phyloP scores from a whole-genome alignment of 2,888 invertebrate genomes.

The Drosophila anceps region DNA sequence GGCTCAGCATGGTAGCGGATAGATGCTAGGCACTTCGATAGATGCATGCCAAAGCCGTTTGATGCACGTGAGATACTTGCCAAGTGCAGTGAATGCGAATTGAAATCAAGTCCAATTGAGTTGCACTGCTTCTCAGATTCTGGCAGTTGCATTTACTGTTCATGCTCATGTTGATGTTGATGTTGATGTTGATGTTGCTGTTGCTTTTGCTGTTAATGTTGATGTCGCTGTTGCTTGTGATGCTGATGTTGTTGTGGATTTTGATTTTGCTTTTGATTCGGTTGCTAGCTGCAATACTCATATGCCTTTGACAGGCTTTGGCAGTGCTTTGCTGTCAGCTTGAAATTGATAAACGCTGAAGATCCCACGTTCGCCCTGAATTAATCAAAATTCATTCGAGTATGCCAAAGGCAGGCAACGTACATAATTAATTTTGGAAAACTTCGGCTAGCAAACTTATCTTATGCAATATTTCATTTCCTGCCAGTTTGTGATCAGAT shows the following conservation, averaged over 20 bases:
- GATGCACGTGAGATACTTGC: constrained; percentile 21
- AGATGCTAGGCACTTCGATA: constrained; percentile 5
- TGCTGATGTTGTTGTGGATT: constrained; percentile 27
- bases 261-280: constrained; percentile 56
- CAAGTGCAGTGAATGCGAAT: constrained; percentile 27
- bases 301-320: background rate
- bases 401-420: constrained; percentile 3
- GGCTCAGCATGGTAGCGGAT: background rate
- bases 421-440: constrained; percentile 23
- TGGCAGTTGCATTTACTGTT: constrained; percentile 22
- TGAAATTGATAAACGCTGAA: constrained; percentile 20
- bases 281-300: constrained; percentile 22
- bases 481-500: constrained; percentile 25
- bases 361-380: background rate
- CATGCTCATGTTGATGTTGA: constrained; percentile 12
- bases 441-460: constrained; percentile 11
- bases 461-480: constrained; percentile 46
- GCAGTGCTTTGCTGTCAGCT: background rate
- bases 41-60: constrained; percentile 16
- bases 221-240: too few species aligned
- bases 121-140: constrained; percentile 19
- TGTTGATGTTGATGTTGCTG: constrained; percentile 5
- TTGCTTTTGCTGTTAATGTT: constrained; percentile 32
- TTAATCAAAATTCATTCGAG: constrained; percentile 13
- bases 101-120: constrained; percentile 47